Evolutionary conservation across 2,888 invertebrate genomes (phyloP), one percentile per base, ranked within the genome.

Genomic region (Ichneumoninae sp.): DNA sequence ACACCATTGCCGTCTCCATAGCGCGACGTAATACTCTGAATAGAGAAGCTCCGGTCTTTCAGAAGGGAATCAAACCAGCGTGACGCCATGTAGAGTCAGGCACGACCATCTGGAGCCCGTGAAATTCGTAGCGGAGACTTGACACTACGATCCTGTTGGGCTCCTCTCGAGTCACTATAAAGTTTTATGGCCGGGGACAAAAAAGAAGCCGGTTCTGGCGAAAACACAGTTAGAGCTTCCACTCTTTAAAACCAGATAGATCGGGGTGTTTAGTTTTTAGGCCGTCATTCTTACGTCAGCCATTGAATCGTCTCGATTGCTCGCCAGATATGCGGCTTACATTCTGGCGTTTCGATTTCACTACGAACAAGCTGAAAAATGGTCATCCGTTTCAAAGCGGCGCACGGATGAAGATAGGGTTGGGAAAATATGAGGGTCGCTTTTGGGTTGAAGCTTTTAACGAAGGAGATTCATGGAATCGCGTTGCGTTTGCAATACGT

Each of bases 291-390:
- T 26, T 57, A 22, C 26, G 13, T 0, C 57, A 57, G 8, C 5
- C 22, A 26, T 26, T 10, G 10, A 0, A 22, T 22, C 22, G 7
- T 54, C 22, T 8, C 26, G 57, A 57, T 57, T 22, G 3, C 57
- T 57, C 26, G 22, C 1, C 57, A 26, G 10, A 1, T 5, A 57
- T 22, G 26, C 26, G 26, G 13, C 26, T 57, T 3, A 4, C 22
- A 22, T 1, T 19, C 13, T 13, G 26, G 1, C 22, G 57, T 57
- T 13, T 57, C 10, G 22, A 57, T 63, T 63, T 16, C 26, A n/a
- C 63, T 30, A 63, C 33, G 6, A 63, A 30, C n/a, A 63, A n/a
- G 33, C 30, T 13, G 33, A 63, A 63, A 30, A 33, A 63, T 63
- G 10, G 16, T 63, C 16, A 63, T 63, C 8, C n/a, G 8, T 13